Evolutionary conservation across 2,113 vertebrate genomes (phyloP).

Genomic region (Drymodes brunneopygia): DNA sequence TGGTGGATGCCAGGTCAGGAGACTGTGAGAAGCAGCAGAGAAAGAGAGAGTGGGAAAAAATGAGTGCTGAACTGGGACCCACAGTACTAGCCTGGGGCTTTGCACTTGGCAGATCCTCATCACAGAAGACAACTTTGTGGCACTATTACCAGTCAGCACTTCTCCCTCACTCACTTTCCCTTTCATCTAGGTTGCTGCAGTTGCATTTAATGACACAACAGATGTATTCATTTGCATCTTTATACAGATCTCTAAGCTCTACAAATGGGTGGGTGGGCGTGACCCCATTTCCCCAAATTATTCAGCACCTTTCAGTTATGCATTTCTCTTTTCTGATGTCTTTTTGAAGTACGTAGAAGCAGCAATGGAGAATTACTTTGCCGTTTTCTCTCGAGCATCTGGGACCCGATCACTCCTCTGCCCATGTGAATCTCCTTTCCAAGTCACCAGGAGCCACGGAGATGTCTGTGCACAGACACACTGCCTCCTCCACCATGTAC

Average conservation of each 20-base stretch:
- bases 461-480: background rate
- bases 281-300: conserved; percentile 60
- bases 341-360: background rate
- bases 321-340: conserved; percentile 3
- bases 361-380: background rate
- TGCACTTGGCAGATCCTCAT: conserved; percentile 28
- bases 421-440: background rate
- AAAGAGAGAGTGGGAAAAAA: background rate
- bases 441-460: background rate
- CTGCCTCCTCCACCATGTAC: background rate
- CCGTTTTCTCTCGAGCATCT: background rate
- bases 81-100: background rate
- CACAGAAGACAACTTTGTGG: conserved; percentile 27
- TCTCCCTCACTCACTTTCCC: conserved; percentile 24
- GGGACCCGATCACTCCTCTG: background rate
- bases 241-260: conserved; percentile 58
- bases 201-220: conserved; percentile 66
- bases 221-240: conserved; percentile 66
- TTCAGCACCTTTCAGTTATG: conserved; percentile 56
- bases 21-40: background rate
- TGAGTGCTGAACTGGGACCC: background rate
- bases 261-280: conserved; percentile 56
- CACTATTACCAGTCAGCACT: conserved; percentile 49
- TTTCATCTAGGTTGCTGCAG: conserved; percentile 60
- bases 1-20: background rate